Percentiles rank a stretch among this genome's conserved stretches.
Evolutionary conservation across 2,797 vertebrate genomes (phyloP).

Genomic region (Cryptoprocta ferox): DNA sequence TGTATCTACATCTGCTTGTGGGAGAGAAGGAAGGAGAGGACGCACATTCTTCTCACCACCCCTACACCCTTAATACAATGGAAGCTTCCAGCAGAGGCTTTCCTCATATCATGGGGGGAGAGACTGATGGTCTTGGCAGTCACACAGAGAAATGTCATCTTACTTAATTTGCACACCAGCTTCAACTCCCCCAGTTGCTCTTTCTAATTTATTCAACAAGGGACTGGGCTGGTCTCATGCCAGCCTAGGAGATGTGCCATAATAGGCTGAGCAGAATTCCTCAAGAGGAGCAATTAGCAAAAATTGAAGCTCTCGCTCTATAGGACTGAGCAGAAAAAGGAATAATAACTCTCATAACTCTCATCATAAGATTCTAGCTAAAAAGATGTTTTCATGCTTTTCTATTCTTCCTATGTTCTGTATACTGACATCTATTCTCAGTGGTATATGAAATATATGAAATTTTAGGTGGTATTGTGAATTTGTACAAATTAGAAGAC

Average conservation of each 20-base stretch:
- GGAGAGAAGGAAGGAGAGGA: neutral
- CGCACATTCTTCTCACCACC: neutral
- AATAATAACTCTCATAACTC: neutral
- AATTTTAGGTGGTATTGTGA: neutral
- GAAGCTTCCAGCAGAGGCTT: neutral
- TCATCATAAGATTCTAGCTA: neutral
- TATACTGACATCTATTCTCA: conserved; percentile 3
- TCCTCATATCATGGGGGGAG: neutral
- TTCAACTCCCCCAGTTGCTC: conserved; percentile 24
- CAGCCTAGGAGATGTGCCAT: conserved; percentile 37
- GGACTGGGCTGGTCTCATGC: conserved; percentile 20
- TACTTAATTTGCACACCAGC: neutral
- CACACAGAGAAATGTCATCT: conserved; percentile 26
- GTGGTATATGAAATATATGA: neutral
- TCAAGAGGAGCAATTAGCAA: conserved; percentile 64
- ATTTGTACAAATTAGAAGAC: conserved; percentile 20
- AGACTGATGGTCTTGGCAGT: conserved; percentile 1
- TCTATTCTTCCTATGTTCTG: neutral
- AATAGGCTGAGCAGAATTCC: conserved; percentile 56
- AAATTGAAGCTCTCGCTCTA: neutral
- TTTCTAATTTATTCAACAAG: conserved; percentile 66
- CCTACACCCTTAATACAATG: neutral
- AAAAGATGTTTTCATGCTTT: conserved; percentile 41
- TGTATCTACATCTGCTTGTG: neutral
- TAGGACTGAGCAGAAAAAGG: neutral